Base-by-base conservation (phyloP, 1,140 invertebrate species). In the Homarus americanus region DNA sequence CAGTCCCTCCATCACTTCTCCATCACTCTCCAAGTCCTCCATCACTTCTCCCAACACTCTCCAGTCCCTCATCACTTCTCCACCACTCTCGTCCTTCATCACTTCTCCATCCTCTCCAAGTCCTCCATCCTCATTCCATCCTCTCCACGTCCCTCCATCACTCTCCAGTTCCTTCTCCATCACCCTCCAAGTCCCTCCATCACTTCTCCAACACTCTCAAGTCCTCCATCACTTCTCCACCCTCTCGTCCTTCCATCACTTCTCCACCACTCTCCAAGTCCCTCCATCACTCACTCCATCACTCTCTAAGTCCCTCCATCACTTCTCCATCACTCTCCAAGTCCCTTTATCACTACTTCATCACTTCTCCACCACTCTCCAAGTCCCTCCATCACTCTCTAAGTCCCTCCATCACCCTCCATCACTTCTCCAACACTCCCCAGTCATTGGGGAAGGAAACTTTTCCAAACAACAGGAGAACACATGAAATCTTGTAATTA, bases 401-500 rank as follows among this genome's bases (percentile, higher is more conserved):
- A 15, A 32, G 72, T 38, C 34, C 72, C 38, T 34, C 72, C 32
- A 32, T n/a, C n/a, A 2, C 75, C 28, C 34, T 15, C 49, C 34
- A 2, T 20, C 32, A 2, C 76, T 79, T 41, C 41, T 49, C 1
- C 41, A 28, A 32, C 36, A 53, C 79, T 36, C 15, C 53, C 44
- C 49, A 63, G 49, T 15, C 63, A 7, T 1, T 12, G 40, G 1
- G 9, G 40, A 40, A 44, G 24, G 76, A 79, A 85, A 85, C 69
- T 85, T 73, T 73, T 75, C 69, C 40, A 32, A 75, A 73, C 41
- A 72, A 24, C 10, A n/a, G 44, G 28, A 85, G 69, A 73, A 85
- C 83, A 75, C 75, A 85, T 85, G 83, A 85, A 85, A 85, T 84
- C 82, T 84, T 84, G 82, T 72, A 84, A 84, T 84, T 84, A 84